phyloP scores from a whole-genome alignment of 2,113 vertebrate species.

The Pelodiscus sinensis region DNA sequence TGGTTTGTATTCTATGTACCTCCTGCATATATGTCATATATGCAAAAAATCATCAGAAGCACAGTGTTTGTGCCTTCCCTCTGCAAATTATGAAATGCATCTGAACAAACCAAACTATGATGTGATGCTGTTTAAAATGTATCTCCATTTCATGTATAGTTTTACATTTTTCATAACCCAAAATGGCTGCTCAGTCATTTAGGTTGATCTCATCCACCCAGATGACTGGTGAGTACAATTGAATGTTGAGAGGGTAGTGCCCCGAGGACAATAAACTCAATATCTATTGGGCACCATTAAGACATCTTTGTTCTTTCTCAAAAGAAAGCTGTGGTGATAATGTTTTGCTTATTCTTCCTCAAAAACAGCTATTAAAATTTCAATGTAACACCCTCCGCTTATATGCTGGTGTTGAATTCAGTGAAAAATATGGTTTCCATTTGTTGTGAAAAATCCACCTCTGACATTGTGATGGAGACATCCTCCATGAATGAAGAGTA shows the following conservation, averaged over 20 bases:
- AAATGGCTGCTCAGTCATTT: background rate
- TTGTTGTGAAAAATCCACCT: background rate
- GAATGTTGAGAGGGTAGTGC: accelerated
- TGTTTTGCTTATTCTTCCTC: background rate
- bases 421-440: background rate
- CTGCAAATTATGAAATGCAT: background rate
- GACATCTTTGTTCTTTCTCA: background rate
- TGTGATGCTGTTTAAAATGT: background rate
- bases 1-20: background rate
- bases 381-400: background rate
- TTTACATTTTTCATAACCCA: background rate
- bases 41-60: background rate
- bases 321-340: accelerated
- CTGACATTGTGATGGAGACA: background rate
- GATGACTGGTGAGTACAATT: background rate
- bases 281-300: background rate
- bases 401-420: background rate
- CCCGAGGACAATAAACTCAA: background rate
- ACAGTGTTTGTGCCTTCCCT: background rate
- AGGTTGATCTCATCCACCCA: background rate
- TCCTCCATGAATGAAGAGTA: background rate
- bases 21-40: accelerated
- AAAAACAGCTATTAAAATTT: background rate
- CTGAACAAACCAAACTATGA: background rate
- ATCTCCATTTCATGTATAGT: background rate